Conservation (phyloP, 2,888 invertebrate species). For the Monoplex corrugatus region DNA sequence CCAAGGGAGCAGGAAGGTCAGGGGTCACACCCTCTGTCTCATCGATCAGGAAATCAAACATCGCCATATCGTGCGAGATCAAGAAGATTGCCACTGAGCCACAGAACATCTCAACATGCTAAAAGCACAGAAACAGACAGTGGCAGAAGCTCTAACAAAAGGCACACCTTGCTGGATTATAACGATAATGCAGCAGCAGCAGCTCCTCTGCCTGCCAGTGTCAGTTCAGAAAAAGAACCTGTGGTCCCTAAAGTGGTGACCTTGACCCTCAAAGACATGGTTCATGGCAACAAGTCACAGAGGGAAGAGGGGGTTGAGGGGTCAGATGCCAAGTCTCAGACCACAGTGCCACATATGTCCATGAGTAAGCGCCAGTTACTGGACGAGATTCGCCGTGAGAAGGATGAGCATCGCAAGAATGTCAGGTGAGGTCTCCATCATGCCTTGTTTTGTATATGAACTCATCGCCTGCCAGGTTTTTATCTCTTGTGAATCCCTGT, state of each 20-base stretch:
- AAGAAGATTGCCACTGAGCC: not conserved
- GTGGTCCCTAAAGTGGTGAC: not conserved
- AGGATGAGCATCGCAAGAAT: conserved; percentile 69
- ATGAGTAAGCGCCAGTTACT: conserved; percentile 71
- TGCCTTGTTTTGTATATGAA: conserved; percentile 68
- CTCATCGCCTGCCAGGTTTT: no score
- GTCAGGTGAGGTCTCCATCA: conserved; percentile 64
- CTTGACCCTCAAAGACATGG: not conserved
- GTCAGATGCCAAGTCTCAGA: conserved; percentile 3
- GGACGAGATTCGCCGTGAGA: conserved; percentile 72
- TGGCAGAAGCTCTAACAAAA: not conserved
- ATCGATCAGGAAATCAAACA: not conserved
- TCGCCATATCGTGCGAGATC: not conserved
- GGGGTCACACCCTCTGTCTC: not conserved
- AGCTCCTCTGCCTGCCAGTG: not conserved
- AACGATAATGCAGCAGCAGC: conserved; percentile 1
- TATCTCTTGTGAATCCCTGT: no score
- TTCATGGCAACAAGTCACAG: not conserved
- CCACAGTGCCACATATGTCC: conserved; percentile 51
- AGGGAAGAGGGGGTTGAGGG: not conserved
- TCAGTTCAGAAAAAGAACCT: not conserved
- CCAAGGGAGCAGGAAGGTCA: not conserved
- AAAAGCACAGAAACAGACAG: not conserved
- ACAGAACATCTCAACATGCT: not conserved
- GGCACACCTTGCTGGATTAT: not conserved